Evolutionary conservation across 1,140 invertebrate species (phyloP).

Genomic region (Ips typographus): DNA sequence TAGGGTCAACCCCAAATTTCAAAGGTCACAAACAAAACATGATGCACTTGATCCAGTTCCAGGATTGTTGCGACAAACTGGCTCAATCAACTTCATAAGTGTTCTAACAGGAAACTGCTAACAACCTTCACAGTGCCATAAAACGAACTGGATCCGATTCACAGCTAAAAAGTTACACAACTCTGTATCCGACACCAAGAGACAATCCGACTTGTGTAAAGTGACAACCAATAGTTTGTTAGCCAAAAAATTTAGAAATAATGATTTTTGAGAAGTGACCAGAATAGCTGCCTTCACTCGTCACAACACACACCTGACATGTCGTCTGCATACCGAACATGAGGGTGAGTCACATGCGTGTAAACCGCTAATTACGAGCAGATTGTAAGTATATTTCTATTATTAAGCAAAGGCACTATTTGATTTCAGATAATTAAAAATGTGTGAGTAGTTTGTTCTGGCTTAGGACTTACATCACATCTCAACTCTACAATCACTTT

Average conservation of each 20-base stretch:
- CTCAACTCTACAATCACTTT: neutral
- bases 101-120: too few relatives aligned
- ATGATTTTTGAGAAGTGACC: constrained; percentile 1
- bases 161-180: too few relatives aligned
- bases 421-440: neutral
- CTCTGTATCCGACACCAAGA: too few relatives aligned
- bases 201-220: too few relatives aligned
- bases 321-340: constrained; percentile 7
- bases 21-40: too few relatives aligned
- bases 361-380: neutral
- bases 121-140: too few relatives aligned
- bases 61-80: too few relatives aligned
- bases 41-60: too few relatives aligned
- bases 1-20: too few relatives aligned
- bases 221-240: too few relatives aligned
- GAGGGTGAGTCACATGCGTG: neutral
- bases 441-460: neutral
- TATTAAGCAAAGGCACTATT: neutral
- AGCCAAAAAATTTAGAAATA: constrained; percentile 4
- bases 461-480: neutral
- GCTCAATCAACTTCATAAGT: too few relatives aligned
- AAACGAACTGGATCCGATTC: too few relatives aligned
- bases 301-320: constrained; percentile 13
- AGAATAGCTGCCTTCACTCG: constrained; percentile 1
- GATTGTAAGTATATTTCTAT: neutral